Evolutionary conservation across 2,797 vertebrate genomes (phyloP), one percentile per base, ranked within the genome.

Genomic region (Myotis planiceps): DNA sequence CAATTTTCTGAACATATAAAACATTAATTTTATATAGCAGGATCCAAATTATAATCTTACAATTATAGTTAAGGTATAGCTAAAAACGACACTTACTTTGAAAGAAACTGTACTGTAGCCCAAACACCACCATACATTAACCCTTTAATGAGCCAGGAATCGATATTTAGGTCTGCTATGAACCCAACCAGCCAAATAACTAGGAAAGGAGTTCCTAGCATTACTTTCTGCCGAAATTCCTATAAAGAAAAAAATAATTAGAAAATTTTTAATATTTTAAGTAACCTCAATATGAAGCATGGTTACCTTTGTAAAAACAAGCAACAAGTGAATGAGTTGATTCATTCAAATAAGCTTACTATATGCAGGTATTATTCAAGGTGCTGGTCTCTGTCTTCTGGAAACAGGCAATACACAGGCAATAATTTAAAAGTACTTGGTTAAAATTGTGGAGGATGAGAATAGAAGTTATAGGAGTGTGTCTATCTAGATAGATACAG

Each of bases 201-300:
- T 88, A 99, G 98, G 97, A 99, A 99, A n/a, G 99, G 99, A 14
- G 99, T 99, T 95, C 99, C 99, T 96, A 99, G 98, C 99, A 99
- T 99, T 97, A 99, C 99, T 98, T 99, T 99, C 99, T 99, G 99
- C 53, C 99, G 99, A 98, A 99, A 99, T 98, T 99, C 99, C 99
- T 99, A 98, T 16, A 96, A 0, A 98, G 95, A 97, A 98, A 97
- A 97, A 98, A 58, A 97, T 96, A 98, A 92, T 96, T 79, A 97
- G 42, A 76, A 97, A 95, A 6, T 83, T 89, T 39, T 69, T 8
- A 18, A 75, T 97, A n/a, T 97, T 90, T 97, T 75, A 96, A 63
- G 58, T 80, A 85, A 85, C n/a, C 34, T 92, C 16, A 74, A 21
- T 39, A 18, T 82, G 72, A 83, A 90, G 10, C 72, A 88, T 0